phyloP scores from a whole-genome alignment of 2,797 vertebrate genomes.

The Pempheris klunzingeri region DNA sequence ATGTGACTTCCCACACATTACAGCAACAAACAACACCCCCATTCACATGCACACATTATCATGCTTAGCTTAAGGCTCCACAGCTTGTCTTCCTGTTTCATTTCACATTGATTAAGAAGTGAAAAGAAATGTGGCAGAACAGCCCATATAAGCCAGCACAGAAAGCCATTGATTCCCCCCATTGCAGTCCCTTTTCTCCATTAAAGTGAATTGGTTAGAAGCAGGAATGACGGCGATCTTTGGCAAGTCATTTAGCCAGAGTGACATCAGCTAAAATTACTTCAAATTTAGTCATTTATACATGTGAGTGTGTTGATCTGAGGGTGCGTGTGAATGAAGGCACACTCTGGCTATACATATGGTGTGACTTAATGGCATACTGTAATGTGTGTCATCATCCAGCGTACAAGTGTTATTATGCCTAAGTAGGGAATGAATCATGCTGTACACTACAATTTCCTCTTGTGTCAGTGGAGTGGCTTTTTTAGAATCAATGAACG shows the following conservation, averaged over 20 bases:
- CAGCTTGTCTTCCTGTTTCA: conserved; percentile 30
- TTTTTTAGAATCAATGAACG: conserved; percentile 48
- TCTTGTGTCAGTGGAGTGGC: conserved; percentile 25
- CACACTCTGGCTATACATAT: conserved; percentile 31
- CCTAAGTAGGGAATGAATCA: conserved; percentile 66
- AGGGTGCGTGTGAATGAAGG: conserved; percentile 17
- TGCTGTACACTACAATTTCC: conserved; percentile 55
- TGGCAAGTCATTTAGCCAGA: conserved; percentile 30
- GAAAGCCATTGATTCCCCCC: conserved; percentile 33
- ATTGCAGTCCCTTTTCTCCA: conserved; percentile 23
- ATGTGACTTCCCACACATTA: conserved; percentile 1
- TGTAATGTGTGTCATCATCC: conserved; percentile 55
- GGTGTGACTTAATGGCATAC: conserved; percentile 56
- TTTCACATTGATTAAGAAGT: conserved; percentile 40
- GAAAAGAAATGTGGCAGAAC: conserved; percentile 3
- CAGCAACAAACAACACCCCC: not conserved
- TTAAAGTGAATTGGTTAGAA: conserved; percentile 2
- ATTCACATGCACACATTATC: conserved; percentile 9
- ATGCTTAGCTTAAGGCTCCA: not conserved
- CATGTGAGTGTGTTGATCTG: conserved; percentile 9
- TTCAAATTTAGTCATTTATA: conserved; percentile 11
- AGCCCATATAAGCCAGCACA: conserved; percentile 1
- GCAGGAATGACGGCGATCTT: conserved; percentile 30
- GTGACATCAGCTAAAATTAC: conserved; percentile 36
- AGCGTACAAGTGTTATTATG: conserved; percentile 44